Percentiles rank a stretch among this genome's conserved stretches.
These are phyloP conservation scores for Syrrhaptes paradoxus DNA, from an alignment of 2,113 vertebrate species.

Conservation along the genomic window DNA sequence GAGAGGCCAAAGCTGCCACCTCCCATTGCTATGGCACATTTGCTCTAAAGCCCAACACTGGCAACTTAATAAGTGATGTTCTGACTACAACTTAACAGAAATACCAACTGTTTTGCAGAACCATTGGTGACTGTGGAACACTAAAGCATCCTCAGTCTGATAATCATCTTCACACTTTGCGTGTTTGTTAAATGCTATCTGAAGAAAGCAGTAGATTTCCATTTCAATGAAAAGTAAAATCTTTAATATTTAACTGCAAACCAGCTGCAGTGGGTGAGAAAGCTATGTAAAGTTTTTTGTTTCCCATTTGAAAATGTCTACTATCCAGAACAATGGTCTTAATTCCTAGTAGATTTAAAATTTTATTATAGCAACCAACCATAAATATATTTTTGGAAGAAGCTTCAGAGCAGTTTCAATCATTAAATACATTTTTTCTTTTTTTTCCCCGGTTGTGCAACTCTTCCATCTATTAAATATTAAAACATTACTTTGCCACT, in stretches of 20 bases:
- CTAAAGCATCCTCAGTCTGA: not conserved
- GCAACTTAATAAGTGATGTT: not conserved
- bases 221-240: conserved; percentile 1
- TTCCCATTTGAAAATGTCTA: not conserved
- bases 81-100: not conserved
- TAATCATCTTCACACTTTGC: not conserved
- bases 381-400: conserved; percentile 48
- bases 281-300: not conserved
- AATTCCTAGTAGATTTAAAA: conserved; percentile 51
- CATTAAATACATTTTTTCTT: conserved; percentile 50
- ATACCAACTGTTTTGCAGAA: not conserved
- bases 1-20: not conserved
- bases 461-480: conserved; percentile 62
- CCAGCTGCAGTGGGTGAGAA: not conserved
- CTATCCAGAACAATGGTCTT: conserved; percentile 19
- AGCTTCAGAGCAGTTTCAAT: conserved; percentile 34
- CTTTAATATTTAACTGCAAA: not conserved
- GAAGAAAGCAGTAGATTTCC: conserved; percentile 4
- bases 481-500: conserved; percentile 46
- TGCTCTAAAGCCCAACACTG: not conserved
- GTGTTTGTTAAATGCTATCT: not conserved
- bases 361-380: conserved; percentile 53
- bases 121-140: not conserved
- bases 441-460: not conserved
- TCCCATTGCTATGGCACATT: not conserved